phyloP scores from a whole-genome alignment of 2,797 vertebrate genomes.

The Philypnodon macrostomus region DNA sequence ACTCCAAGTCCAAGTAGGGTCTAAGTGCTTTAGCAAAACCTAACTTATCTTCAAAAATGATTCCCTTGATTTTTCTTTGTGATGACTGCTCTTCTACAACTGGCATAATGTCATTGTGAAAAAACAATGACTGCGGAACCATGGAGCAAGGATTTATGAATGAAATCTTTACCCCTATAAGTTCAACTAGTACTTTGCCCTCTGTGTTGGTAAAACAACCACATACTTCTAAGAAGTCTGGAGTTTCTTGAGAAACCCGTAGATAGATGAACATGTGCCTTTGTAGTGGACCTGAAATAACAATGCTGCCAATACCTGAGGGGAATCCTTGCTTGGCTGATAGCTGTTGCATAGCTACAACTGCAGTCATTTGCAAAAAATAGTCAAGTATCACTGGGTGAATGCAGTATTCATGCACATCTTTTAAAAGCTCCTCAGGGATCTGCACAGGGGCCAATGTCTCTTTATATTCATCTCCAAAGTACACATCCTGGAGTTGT shows the following conservation, averaged over 20 bases:
- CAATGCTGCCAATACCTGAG: conserved; percentile 76
- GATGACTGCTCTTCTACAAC: conserved; percentile 23
- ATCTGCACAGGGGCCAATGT: conserved; percentile 77
- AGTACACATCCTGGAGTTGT: conserved; percentile 75
- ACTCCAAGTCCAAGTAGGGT: conserved; percentile 68
- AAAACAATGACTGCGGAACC: conserved; percentile 71
- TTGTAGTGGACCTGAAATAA: conserved; percentile 74
- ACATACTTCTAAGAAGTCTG: conserved; percentile 81
- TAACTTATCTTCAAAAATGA: conserved; percentile 82
- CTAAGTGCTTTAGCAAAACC: conserved; percentile 75
- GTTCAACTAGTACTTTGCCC: conserved; percentile 78
- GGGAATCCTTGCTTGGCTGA: conserved; percentile 75
- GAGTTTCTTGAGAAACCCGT: conserved; percentile 65
- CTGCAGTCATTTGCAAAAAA: conserved; percentile 83
- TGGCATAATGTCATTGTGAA: conserved; percentile 75
- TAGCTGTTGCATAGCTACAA: conserved; percentile 56
- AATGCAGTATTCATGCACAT: conserved; percentile 79
- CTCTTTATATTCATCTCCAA: conserved; percentile 81
- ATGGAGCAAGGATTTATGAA: conserved; percentile 62
- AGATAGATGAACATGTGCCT: conserved; percentile 85
- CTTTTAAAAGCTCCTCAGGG: conserved; percentile 58
- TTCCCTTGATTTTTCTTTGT: conserved; percentile 61
- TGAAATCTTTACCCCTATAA: conserved; percentile 75
- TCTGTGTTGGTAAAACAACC: conserved; percentile 81
- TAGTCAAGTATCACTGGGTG: conserved; percentile 86